Evolutionary conservation across 2,888 invertebrate genomes (phyloP).

Genomic region (Alcis repandata): DNA sequence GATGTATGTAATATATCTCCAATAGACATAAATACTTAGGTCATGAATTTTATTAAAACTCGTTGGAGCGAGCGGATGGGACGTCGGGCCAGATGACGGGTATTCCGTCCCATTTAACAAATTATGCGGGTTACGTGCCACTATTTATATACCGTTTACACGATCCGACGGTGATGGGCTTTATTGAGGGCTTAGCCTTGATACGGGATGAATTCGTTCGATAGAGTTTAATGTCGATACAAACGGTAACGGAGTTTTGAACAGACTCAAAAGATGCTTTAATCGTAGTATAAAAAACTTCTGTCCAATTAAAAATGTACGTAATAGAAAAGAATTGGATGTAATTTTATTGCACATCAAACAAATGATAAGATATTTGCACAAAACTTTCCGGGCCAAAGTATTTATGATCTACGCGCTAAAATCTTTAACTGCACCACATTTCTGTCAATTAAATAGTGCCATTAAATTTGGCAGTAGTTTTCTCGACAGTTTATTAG

Average conservation of each 20-base stretch:
- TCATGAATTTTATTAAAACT: constrained; percentile 24
- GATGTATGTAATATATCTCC: neutral
- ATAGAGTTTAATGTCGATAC: neutral
- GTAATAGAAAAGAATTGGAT: too few species aligned
- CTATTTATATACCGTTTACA: constrained; percentile 31
- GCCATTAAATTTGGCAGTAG: too few species aligned
- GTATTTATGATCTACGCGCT: too few species aligned
- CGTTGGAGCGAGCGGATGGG: constrained; percentile 7
- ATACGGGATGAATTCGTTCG: neutral
- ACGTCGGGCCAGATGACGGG: constrained; percentile 35
- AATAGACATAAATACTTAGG: constrained; percentile 14
- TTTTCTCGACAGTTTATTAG: too few species aligned
- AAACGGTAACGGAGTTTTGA: too few species aligned
- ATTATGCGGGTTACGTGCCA: constrained; percentile 40
- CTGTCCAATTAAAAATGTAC: too few species aligned
- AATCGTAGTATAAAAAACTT: too few species aligned
- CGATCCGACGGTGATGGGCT: neutral
- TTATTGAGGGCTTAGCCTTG: constrained; percentile 6
- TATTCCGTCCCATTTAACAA: constrained; percentile 44
- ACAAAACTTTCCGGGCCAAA: too few species aligned
- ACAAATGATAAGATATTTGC: too few species aligned
- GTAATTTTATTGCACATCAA: too few species aligned
- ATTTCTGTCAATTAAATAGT: too few species aligned
- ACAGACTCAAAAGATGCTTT: neutral
- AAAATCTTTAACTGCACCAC: too few species aligned